These are phyloP conservation scores for Echiichthys vipera DNA, from an alignment of 2,797 vertebrate species.

Conservation along the genomic window DNA sequence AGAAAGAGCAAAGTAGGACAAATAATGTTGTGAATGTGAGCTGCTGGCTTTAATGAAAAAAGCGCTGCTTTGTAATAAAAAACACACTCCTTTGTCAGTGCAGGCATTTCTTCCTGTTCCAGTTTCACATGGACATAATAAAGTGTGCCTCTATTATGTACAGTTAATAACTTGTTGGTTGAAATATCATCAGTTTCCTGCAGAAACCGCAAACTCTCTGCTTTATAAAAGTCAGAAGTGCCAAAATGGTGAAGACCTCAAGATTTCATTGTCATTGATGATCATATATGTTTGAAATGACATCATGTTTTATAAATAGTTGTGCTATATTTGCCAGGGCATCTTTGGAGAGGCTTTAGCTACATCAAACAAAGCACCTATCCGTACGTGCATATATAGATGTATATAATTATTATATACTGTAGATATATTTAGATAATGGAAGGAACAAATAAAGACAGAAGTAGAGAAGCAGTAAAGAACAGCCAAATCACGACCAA, in stretches of 20 bases:
- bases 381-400: neutral
- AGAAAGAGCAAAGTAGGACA: constrained; percentile 11
- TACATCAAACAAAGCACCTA: constrained; percentile 12
- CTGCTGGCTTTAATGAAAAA: constrained; percentile 10
- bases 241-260: neutral
- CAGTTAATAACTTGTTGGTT: neutral
- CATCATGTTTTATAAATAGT: neutral
- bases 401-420: too few relatives aligned
- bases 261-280: neutral
- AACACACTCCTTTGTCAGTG: neutral
- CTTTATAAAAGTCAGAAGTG: neutral
- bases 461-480: neutral
- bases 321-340: neutral
- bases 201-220: neutral
- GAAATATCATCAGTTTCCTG: constrained; percentile 2
- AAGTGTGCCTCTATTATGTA: neutral
- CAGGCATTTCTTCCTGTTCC: constrained; percentile 6
- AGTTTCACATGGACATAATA: neutral
- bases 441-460: constrained; percentile 12
- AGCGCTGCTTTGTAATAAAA: neutral
- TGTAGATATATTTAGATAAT: neutral
- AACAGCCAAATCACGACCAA: constrained; percentile 8
- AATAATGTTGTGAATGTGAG: neutral
- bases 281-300: constrained; percentile 4
- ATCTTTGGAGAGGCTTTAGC: constrained; percentile 1